A percentile compares a stretch with the other conserved stretches of the same genome.
These are phyloP conservation scores for Drosophila atripex DNA, from an alignment of 2,888 invertebrate genomes.

Conservation along the genomic window DNA sequence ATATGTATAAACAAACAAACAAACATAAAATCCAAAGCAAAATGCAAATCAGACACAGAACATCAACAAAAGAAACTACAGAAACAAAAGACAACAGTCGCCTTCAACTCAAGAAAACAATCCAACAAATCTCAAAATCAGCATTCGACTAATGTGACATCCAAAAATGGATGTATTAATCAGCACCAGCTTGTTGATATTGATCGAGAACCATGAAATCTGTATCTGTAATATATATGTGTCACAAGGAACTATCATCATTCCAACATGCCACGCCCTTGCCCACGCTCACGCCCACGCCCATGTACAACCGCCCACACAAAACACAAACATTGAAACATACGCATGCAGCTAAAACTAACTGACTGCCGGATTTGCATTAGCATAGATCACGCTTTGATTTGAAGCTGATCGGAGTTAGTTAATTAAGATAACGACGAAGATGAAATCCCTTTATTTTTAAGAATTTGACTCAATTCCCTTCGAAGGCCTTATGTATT, in stretches of 20 bases:
- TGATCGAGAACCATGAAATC: slow-evolving; percentile 27
- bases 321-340: slow-evolving; percentile 17
- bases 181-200: slow-evolving; percentile 38
- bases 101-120: slow-evolving; percentile 33
- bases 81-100: slow-evolving; percentile 44
- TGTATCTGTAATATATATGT: slow-evolving; percentile 68
- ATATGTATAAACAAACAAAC: slow-evolving; percentile 67
- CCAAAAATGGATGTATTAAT: slow-evolving; percentile 23
- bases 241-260: slow-evolving; percentile 60
- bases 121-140: slow-evolving; percentile 33
- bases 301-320: slow-evolving; percentile 30
- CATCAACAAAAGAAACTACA: slow-evolving; percentile 52
- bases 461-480: slow-evolving; percentile 51
- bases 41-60: slow-evolving; percentile 45
- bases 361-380: slow-evolving; percentile 44
- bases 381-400: slow-evolving; percentile 9
- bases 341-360: slow-evolving; percentile 43
- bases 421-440: slow-evolving; percentile 17
- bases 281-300: slow-evolving; percentile 35
- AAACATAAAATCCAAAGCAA: slow-evolving; percentile 51
- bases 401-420: not conserved
- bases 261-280: slow-evolving; percentile 28
- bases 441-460: slow-evolving; percentile 19
- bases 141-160: slow-evolving; percentile 55
- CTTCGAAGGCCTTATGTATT: slow-evolving; percentile 72